These are phyloP conservation scores for Eupithecia abbreviata DNA, from an alignment of 2,888 invertebrate genomes.

Conservation along the genomic window DNA sequence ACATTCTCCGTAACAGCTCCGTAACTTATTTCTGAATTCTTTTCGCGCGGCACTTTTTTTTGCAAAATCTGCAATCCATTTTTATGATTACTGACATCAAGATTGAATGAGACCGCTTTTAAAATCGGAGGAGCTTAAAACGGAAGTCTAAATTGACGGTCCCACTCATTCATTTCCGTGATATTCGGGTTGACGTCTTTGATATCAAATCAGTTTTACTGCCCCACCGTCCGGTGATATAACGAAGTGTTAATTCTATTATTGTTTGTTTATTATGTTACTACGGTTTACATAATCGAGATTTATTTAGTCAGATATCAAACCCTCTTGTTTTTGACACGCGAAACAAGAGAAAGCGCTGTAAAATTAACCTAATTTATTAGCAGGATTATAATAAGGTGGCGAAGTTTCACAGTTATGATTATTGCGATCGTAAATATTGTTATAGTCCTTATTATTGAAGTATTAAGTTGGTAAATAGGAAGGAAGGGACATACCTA, in stretches of 20 bases:
- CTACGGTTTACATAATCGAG: neutral
- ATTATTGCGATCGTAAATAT: conserved; percentile 1
- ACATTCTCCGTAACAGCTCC: neutral
- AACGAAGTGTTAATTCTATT: conserved; percentile 27
- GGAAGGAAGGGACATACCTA: neutral
- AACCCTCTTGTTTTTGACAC: neutral
- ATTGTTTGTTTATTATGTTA: conserved; percentile 11
- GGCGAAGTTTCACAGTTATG: neutral
- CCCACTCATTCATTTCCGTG: conserved; percentile 40
- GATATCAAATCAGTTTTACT: conserved; percentile 15
- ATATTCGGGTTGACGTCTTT: conserved; percentile 41
- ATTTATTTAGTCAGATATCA: neutral
- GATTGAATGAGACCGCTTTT: neutral
- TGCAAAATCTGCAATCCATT: neutral
- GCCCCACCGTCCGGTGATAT: conserved; percentile 31
- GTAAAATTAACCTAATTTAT: neutral
- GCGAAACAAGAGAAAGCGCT: neutral
- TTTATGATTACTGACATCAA: neutral
- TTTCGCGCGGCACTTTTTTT: neutral
- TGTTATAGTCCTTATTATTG: neutral
- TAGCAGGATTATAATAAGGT: neutral
- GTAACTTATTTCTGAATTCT: neutral
- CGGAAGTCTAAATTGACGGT: conserved; percentile 45
- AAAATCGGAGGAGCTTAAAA: conserved; percentile 38
- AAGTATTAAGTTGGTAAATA: neutral